Evolutionary conservation across 2,113 vertebrate species (phyloP).

Genomic region (Pterocles gutturalis): DNA sequence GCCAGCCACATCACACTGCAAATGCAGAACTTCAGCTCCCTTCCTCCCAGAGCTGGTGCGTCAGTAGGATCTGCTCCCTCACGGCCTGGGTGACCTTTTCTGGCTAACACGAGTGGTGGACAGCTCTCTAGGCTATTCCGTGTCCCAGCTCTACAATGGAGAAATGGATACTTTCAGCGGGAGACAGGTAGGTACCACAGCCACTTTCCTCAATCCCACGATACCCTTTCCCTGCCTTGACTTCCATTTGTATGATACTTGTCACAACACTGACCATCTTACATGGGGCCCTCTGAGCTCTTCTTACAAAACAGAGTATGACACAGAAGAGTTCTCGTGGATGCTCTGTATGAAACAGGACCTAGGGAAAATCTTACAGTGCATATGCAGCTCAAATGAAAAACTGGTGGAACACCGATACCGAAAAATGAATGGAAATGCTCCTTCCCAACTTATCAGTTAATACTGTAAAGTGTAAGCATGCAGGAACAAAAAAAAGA

Average conservation of each 20-base stretch:
- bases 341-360: not conserved
- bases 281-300: not conserved
- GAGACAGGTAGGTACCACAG: not conserved
- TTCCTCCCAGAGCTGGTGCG: not conserved
- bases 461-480: not conserved
- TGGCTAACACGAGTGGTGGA: accelerated
- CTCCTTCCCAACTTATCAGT: not conserved
- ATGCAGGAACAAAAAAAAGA: not conserved
- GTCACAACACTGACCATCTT: not conserved
- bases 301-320: not conserved
- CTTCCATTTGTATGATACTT: not conserved
- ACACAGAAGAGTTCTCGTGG: not conserved
- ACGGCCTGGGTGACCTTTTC: not conserved
- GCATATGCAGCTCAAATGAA: not conserved
- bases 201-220: not conserved
- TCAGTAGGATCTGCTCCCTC: not conserved
- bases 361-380: not conserved
- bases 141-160: not conserved
- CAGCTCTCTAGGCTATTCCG: not conserved
- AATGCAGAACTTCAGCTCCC: not conserved
- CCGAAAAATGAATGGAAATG: not conserved
- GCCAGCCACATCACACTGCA: not conserved
- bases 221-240: not conserved
- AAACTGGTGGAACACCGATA: not conserved
- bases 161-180: not conserved